phyloP scores from a whole-genome alignment of 2,888 invertebrate genomes.

The Scaptomyza reducta region DNA sequence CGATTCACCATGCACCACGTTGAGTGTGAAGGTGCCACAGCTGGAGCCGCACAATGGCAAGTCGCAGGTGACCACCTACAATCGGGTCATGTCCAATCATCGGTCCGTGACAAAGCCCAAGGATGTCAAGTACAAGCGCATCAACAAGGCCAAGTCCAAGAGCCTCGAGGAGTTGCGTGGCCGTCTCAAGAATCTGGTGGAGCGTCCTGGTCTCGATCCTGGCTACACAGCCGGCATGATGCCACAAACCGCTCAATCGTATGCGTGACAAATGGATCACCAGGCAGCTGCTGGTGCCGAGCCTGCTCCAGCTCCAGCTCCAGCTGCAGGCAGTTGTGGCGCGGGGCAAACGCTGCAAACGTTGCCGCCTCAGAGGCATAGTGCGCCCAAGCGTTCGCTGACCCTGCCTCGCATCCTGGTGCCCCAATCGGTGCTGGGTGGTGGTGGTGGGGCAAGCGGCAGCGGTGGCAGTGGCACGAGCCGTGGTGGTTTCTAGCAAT shows the following conservation, averaged over 20 bases:
- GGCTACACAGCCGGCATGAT: constrained; percentile 76
- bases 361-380: constrained; percentile 56
- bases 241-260: constrained; percentile 86
- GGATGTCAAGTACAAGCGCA: constrained; percentile 95
- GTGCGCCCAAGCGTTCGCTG: constrained; percentile 77
- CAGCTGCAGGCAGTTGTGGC: constrained; percentile 8
- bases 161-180: constrained; percentile 93
- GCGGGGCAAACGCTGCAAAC: constrained; percentile 43
- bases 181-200: constrained; percentile 93
- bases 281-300: constrained; percentile 6
- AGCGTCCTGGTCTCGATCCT: constrained; percentile 86
- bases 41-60: constrained; percentile 60
- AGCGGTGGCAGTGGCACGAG: constrained; percentile 46
- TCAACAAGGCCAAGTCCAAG: constrained; percentile 95
- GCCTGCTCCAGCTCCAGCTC: constrained; percentile 5
- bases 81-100: constrained; percentile 95
- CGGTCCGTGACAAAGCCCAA: constrained; percentile 95
- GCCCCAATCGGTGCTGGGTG: constrained; percentile 51
- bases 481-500: constrained; percentile 82
- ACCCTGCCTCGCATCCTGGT: constrained; percentile 79
- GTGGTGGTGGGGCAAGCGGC: constrained; percentile 39
- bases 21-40: constrained; percentile 73
- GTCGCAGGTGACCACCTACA: constrained; percentile 89
- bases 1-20: constrained; percentile 73
- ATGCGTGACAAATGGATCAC: constrained; percentile 85